A percentile compares a stretch with the other conserved stretches of the same genome.
phyloP scores from a whole-genome alignment of 2,797 vertebrate species.

The Orestias chungarensis region DNA sequence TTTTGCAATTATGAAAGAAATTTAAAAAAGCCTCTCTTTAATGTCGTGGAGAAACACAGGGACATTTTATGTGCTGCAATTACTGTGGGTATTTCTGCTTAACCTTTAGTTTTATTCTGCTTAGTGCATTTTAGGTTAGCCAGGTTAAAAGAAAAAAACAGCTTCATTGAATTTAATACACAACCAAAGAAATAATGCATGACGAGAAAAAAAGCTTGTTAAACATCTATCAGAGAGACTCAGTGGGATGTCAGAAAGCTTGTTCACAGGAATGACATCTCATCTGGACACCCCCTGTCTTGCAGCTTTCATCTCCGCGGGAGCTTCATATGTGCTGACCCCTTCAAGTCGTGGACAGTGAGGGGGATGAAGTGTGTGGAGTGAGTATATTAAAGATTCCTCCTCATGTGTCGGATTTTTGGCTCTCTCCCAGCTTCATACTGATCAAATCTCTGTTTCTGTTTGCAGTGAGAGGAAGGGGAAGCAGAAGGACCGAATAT shows the following conservation, averaged over 20 bases:
- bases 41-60: background rate
- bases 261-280: background rate
- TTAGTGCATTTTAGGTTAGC: background rate
- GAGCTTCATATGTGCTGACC: constrained; percentile 68
- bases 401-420: background rate
- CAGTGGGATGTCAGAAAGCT: background rate
- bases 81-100: background rate
- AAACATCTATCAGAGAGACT: rapidly evolving
- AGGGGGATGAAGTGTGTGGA: constrained; percentile 36
- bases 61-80: background rate
- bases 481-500: rapidly evolving
- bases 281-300: background rate
- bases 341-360: constrained; percentile 28
- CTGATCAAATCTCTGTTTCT: constrained; percentile 1
- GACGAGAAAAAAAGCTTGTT: background rate
- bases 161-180: constrained; percentile 4
- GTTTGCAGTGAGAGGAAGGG: constrained; percentile 24
- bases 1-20: background rate
- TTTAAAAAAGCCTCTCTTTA: background rate
- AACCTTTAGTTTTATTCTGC: background rate
- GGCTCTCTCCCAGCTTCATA: rapidly evolving
- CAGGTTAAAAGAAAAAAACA: no score
- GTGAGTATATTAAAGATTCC: constrained; percentile 54
- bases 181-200: background rate
- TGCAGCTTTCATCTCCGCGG: constrained; percentile 64